Conservation (phyloP, 2,797 vertebrate genomes). For the Trichosurus vulpecula region DNA sequence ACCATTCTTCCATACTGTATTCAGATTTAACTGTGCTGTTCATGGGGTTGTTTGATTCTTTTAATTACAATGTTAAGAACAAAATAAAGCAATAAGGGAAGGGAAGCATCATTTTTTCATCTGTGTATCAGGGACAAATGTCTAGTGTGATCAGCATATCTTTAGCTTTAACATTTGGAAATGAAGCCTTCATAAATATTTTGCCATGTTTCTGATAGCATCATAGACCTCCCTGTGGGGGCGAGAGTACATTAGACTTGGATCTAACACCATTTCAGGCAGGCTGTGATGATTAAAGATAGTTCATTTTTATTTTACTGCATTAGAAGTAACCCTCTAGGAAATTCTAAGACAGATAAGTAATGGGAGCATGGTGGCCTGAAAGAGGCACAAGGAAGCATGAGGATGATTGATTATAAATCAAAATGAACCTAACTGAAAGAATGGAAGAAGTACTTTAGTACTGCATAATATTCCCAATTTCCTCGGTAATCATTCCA, state of each 20-base stretch:
- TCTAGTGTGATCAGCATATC: slow-evolving; percentile 51
- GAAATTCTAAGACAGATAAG: slow-evolving; percentile 71
- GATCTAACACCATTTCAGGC: slow-evolving; percentile 58
- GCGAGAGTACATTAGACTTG: slow-evolving; percentile 57
- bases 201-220: slow-evolving; percentile 33
- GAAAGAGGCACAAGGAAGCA: slow-evolving; percentile 64
- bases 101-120: slow-evolving; percentile 55
- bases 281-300: slow-evolving; percentile 63
- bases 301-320: slow-evolving; percentile 64
- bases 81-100: slow-evolving; percentile 49
- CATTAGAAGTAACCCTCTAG: slow-evolving; percentile 70
- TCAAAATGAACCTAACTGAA: slow-evolving; percentile 68
- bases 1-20: slow-evolving; percentile 49
- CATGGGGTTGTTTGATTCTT: slow-evolving; percentile 20
- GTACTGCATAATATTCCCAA: neutral
- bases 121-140: neutral
- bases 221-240: slow-evolving; percentile 4
- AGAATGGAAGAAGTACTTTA: slow-evolving; percentile 30
- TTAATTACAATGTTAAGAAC: slow-evolving; percentile 60
- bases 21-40: slow-evolving; percentile 51
- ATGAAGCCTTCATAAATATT: slow-evolving; percentile 52
- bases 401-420: slow-evolving; percentile 70
- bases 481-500: neutral
- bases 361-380: slow-evolving; percentile 50
- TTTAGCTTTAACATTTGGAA: slow-evolving; percentile 56